Conservation (phyloP, 2,888 invertebrate genomes). For the Muschampia plurimacula region DNA sequence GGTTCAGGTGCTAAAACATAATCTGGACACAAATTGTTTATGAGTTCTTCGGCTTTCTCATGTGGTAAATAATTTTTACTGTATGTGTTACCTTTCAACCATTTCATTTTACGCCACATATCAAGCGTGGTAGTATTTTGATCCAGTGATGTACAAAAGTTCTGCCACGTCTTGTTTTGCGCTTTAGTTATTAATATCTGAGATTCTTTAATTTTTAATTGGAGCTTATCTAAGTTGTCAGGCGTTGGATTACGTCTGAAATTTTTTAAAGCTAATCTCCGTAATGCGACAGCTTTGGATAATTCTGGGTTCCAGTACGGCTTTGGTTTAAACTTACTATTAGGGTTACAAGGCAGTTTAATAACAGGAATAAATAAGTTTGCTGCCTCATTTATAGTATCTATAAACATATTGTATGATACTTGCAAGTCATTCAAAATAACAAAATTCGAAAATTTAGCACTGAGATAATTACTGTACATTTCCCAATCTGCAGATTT, state of each 20-base stretch:
- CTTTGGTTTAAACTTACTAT: not conserved
- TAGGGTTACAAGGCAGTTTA: not conserved
- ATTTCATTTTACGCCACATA: not conserved
- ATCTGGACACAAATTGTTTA: not conserved
- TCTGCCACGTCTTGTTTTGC: not conserved
- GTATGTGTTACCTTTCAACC: constrained; percentile 2
- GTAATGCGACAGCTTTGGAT: constrained; percentile 1
- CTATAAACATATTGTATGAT: constrained; percentile 1
- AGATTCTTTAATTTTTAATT: not conserved
- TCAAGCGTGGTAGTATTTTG: not conserved
- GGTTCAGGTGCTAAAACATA: not conserved
- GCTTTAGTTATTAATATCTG: not conserved
- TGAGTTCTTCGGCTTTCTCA: not conserved
- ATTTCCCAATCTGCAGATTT: not conserved
- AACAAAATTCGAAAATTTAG: not conserved
- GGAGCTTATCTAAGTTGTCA: not conserved
- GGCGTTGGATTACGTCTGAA: not conserved
- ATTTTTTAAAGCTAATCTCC: not conserved
- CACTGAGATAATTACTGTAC: not conserved
- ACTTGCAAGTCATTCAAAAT: not conserved
- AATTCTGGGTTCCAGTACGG: not conserved
- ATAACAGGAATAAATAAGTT: not conserved
- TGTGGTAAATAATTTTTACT: not conserved
- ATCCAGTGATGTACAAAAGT: not conserved
- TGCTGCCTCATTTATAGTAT: not conserved